These are phyloP conservation scores for Thumatha senex DNA, from an alignment of 2,888 invertebrate genomes.

Conservation along the genomic window DNA sequence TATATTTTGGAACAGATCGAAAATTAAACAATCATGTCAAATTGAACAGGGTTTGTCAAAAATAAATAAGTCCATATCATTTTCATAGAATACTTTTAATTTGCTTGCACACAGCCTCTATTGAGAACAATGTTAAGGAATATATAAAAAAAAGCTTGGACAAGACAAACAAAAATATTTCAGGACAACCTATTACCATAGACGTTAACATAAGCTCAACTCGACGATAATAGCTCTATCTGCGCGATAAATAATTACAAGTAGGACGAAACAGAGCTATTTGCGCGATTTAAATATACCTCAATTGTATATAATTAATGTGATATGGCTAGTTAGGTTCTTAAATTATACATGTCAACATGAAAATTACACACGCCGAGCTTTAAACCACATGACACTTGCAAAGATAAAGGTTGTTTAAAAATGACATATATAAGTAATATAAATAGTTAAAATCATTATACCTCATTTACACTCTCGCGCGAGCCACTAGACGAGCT, in stretches of 20 bases:
- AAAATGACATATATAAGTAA: neutral
- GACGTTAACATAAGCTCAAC: conserved; percentile 20
- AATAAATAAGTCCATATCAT: conserved; percentile 1
- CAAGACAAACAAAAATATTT: conserved; percentile 42
- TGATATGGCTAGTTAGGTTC: conserved; percentile 35
- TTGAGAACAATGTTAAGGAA: conserved; percentile 71
- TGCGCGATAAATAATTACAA: conserved; percentile 38
- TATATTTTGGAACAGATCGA: too few relatives aligned
- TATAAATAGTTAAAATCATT: too few relatives aligned
- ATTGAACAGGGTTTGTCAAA: neutral
- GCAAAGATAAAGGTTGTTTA: neutral
- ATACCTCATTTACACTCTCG: too few relatives aligned
- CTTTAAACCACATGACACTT: conserved; percentile 1
- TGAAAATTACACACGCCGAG: conserved; percentile 10
- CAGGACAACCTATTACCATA: conserved; percentile 24
- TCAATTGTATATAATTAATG: conserved; percentile 26
- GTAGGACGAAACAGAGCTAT: conserved; percentile 33
- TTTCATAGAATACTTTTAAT: conserved; percentile 80
- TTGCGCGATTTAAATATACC: conserved; percentile 11
- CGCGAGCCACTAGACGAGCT: too few relatives aligned
- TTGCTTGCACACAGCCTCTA: conserved; percentile 82
- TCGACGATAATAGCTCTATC: conserved; percentile 32
- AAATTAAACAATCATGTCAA: too few relatives aligned
- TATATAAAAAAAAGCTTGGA: conserved; percentile 39
- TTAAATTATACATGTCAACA: conserved; percentile 34